phyloP scores from a whole-genome alignment of 2,888 invertebrate species.

The Encarsia formosa region DNA sequence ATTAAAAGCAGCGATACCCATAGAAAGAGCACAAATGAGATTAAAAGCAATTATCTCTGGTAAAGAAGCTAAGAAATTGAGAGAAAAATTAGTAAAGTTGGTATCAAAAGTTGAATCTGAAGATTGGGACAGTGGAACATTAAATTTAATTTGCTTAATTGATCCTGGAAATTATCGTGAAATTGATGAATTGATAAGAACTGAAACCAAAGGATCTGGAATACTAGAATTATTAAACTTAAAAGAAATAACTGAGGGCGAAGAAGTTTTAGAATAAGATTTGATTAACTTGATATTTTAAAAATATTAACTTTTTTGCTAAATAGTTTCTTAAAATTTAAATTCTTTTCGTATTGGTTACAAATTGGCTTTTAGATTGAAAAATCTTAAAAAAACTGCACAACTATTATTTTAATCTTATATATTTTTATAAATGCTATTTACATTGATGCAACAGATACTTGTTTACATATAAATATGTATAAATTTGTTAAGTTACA shows the following conservation, averaged over 20 bases:
- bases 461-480: constrained; percentile 15
- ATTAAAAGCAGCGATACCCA: constrained; percentile 76
- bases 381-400: constrained; percentile 8
- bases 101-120: constrained; percentile 79
- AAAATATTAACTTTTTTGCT: background rate
- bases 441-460: constrained; percentile 23
- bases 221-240: constrained; percentile 84
- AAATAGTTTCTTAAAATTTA: background rate
- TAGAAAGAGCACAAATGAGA: constrained; percentile 95
- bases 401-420: constrained; percentile 14
- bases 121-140: constrained; percentile 75
- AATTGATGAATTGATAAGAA: constrained; percentile 79
- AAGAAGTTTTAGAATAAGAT: constrained; percentile 65
- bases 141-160: constrained; percentile 76
- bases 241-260: constrained; percentile 87
- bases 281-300: constrained; percentile 37
- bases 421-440: constrained; percentile 27
- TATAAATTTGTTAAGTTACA: constrained; percentile 24
- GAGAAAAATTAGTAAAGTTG: constrained; percentile 75
- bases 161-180: constrained; percentile 91
- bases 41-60: constrained; percentile 74
- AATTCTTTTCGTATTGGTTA: constrained; percentile 4
- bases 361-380: too few relatives aligned
- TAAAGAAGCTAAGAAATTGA: constrained; percentile 78
- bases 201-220: constrained; percentile 85